Percentiles rank a stretch among this genome's conserved stretches.
These are phyloP conservation scores for Oenanthe melanoleuca DNA, from an alignment of 2,113 vertebrate genomes.

Conservation along the genomic window DNA sequence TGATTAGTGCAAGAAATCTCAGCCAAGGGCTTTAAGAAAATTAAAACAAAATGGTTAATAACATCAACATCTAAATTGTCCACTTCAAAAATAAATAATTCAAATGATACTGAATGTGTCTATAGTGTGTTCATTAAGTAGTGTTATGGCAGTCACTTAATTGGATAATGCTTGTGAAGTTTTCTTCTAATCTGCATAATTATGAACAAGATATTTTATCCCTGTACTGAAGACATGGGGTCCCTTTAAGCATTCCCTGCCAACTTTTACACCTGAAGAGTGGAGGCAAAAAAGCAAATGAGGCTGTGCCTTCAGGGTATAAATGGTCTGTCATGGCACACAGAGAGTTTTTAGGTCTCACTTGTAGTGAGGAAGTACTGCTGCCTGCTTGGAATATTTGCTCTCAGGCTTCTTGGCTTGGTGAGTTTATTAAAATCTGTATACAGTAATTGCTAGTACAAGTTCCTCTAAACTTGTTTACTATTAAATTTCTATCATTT, in stretches of 20 bases:
- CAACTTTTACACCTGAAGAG: not conserved
- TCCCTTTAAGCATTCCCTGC: not conserved
- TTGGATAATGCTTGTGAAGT: not conserved
- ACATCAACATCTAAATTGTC: conserved; percentile 68
- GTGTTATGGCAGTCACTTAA: not conserved
- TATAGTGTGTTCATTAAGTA: conserved; percentile 52
- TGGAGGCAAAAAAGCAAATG: not conserved
- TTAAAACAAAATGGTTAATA: conserved; percentile 47
- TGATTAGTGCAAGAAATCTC: conserved; percentile 61
- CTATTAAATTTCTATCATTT: not conserved
- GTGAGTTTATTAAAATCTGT: not conserved
- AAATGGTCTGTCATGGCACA: not conserved
- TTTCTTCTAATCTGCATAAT: not conserved
- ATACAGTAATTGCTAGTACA: not conserved
- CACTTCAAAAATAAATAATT: conserved; percentile 79
- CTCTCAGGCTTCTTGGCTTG: not conserved
- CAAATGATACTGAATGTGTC: conserved; percentile 57
- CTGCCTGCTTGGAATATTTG: not conserved
- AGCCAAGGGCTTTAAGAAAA: conserved; percentile 74
- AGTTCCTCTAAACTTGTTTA: not conserved
- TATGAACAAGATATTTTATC: not conserved
- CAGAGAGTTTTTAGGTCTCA: not conserved
- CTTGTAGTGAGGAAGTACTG: not conserved
- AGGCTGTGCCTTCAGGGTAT: not conserved
- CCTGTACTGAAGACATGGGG: not conserved